Conservation (phyloP, 2,113 vertebrate genomes). For the cat (Felis catus) region DNA sequence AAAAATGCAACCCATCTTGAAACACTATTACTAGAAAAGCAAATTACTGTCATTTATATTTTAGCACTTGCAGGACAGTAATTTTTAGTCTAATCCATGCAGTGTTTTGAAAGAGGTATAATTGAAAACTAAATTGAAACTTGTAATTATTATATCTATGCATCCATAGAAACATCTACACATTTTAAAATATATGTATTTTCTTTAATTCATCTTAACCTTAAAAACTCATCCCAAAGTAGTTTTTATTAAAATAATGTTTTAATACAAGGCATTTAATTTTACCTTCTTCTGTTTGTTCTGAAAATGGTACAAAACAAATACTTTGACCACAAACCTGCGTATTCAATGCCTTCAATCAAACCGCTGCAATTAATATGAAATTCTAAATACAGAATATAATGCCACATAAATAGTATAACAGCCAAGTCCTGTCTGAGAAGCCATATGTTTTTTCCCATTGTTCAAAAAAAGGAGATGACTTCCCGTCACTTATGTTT, state of each 20-base stretch:
- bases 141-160: background rate
- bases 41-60: conserved; percentile 33
- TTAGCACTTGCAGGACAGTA: conserved; percentile 31
- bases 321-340: conserved; percentile 82
- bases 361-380: conserved; percentile 88
- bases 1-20: conserved; percentile 29
- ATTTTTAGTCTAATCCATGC: conserved; percentile 23
- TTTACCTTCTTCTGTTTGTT: conserved; percentile 60
- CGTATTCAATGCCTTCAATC: conserved; percentile 84
- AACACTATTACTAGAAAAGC: conserved; percentile 34
- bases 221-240: conserved; percentile 24
- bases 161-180: background rate
- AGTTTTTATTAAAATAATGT: background rate
- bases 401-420: conserved; percentile 91
- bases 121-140: conserved; percentile 39
- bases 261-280: conserved; percentile 60
- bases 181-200: background rate
- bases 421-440: conserved; percentile 94
- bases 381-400: conserved; percentile 91
- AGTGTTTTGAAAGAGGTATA: conserved; percentile 30
- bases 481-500: conserved; percentile 99
- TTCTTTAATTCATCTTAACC: conserved; percentile 28
- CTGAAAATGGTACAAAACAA: conserved; percentile 80
- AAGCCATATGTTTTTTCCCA: conserved; percentile 99
- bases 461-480: conserved; percentile 99